Base-by-base conservation (phyloP, 2,888 invertebrate species). In the Nomada ruficornis region DNA sequence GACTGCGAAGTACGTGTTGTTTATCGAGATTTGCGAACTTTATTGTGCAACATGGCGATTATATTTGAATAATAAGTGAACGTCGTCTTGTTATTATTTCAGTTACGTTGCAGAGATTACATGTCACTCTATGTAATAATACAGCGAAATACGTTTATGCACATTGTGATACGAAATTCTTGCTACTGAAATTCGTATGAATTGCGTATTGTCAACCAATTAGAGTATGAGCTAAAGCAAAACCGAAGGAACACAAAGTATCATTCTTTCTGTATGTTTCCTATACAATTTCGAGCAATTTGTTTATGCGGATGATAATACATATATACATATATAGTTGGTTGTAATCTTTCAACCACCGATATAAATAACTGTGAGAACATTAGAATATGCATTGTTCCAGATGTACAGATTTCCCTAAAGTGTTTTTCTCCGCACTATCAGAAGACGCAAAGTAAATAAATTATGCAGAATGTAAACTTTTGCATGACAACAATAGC, bases 11-110 rank as follows among this genome's bases (percentile, higher is more conserved):
- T 57, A 63, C 44, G 52, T 36, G 67, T 82, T 75, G 70, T 81
- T 81, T 72, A 77, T 81, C 29, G 44, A 77, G 64, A 42, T 52
- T 74, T 64, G 54, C 42, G 50, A 73, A 73, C 69, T 55, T 81
- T 57, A 72, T 69, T 59, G 64, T 70, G 62, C 81, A 83, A 83
- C 77, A 82, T 83, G 82, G 82, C 81, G 82, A 83, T 77, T 81
- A 57, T 59, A 81, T 82, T 81, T 77, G 67, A 83, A 81, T 83
- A 71, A 83, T 67, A 76, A 76, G 67, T 69, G 69, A 76, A 70
- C 47, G 55, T 77, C 72, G 81, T 77, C 68, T 76, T 72, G 80
- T 82, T 82, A 20, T 80, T 72, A 72, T 82, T 80, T 50, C 50
- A 23, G 10, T 60, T n/a, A 42, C 9, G 20, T 68, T 15, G 13